Percentiles rank a stretch among this genome's conserved stretches.
These are phyloP conservation scores for Melipona beecheii DNA, from an alignment of 2,888 invertebrate genomes.

Conservation along the genomic window DNA sequence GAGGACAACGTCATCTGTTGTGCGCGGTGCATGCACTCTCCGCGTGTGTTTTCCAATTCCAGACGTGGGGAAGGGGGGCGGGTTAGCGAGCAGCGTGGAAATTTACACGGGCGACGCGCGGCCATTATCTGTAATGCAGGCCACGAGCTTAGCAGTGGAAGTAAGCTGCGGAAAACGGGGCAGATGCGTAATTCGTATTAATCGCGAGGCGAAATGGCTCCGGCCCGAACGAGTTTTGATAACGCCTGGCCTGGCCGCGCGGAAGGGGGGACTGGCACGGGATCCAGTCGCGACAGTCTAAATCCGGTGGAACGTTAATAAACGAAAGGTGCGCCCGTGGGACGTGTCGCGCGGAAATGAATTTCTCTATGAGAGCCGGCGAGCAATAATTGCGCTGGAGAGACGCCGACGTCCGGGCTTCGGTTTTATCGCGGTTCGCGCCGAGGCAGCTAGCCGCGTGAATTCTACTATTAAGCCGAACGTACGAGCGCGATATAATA, in stretches of 20 bases:
- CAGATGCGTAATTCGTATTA: slow-evolving; percentile 16
- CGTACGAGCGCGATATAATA: no score
- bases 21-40: no score
- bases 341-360: slow-evolving; percentile 22
- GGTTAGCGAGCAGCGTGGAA: no score
- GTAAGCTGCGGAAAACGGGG: neutral
- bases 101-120: neutral
- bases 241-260: neutral
- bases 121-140: neutral
- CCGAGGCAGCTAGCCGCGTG: neutral
- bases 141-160: neutral
- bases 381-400: slow-evolving; percentile 16
- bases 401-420: slow-evolving; percentile 3
- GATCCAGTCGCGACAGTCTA: slow-evolving; percentile 13
- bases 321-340: slow-evolving; percentile 20
- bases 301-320: slow-evolving; percentile 20
- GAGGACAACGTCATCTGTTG: no score
- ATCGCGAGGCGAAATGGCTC: neutral
- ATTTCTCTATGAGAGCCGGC: slow-evolving; percentile 6
- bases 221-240: slow-evolving; percentile 17
- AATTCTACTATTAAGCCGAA: neutral
- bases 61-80: neutral
- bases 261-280: no score
- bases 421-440: neutral
- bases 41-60: neutral